A percentile compares a stretch with the other conserved stretches of the same genome.
phyloP scores from a whole-genome alignment of 2,888 invertebrate genomes.

The Abrostola tripartita region DNA sequence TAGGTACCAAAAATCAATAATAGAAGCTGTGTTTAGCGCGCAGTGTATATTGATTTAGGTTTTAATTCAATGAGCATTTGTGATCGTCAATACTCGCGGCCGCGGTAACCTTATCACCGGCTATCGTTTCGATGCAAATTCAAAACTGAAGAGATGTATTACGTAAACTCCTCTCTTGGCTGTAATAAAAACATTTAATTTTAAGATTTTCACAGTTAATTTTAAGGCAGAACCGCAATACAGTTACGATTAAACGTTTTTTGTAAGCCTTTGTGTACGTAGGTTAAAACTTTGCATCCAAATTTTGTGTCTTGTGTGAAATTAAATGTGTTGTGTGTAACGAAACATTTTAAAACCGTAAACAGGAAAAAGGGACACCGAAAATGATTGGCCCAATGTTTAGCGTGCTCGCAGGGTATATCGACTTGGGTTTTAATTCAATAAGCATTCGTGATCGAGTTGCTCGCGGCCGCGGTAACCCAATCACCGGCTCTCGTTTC shows the following conservation, averaged over 20 bases:
- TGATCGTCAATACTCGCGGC: slow-evolving; percentile 49
- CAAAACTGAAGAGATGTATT: slow-evolving; percentile 1
- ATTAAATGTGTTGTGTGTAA: neutral
- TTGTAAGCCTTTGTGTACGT: neutral
- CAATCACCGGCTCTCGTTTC: slow-evolving; percentile 73
- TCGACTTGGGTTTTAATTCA: slow-evolving; percentile 52
- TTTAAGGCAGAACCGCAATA: slow-evolving; percentile 8
- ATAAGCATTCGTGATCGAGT: slow-evolving; percentile 57
- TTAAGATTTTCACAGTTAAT: too few relatives aligned
- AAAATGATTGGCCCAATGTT: too few relatives aligned
- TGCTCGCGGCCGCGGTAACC: slow-evolving; percentile 60
- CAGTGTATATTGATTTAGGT: slow-evolving; percentile 50
- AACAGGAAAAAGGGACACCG: too few relatives aligned
- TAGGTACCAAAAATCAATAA: slow-evolving; percentile 50
- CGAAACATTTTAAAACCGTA: too few relatives aligned
- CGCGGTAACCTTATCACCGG: slow-evolving; percentile 67
- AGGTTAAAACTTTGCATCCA: slow-evolving; percentile 1
- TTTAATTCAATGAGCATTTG: slow-evolving; percentile 62
- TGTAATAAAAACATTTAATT: slow-evolving; percentile 44
- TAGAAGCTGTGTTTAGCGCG: slow-evolving; percentile 38
- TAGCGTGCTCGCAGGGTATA: slow-evolving; percentile 12
- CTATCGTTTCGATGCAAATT: slow-evolving; percentile 79
- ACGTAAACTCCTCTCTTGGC: slow-evolving; percentile 24
- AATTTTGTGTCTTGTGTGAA: slow-evolving; percentile 7
- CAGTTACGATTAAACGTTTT: neutral